Base-by-base conservation (phyloP, 2,113 vertebrate genomes). In the Vulpes vulpes region DNA sequence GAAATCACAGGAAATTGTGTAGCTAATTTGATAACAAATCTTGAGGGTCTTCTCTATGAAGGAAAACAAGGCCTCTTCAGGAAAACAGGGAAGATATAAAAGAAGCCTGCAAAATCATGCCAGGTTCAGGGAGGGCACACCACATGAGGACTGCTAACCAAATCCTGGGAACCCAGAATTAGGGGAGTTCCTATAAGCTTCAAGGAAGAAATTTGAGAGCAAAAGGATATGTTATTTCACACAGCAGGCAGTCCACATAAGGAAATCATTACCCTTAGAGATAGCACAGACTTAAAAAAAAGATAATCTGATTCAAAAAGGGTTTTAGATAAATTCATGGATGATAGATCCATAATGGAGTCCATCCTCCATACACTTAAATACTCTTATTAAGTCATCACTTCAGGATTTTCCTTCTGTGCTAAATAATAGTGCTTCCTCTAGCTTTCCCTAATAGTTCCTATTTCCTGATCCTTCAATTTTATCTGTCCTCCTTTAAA, bases 301-400 rank as follows among this genome's bases (percentile, higher is more conserved):
- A 92, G 86, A 96, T 96, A 97, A 98, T 95, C 92, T 94, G 69
- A 65, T 87, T 92, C 74, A 89, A 90, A 96, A 96, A 89, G 27
- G 49, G 55, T 84, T 92, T 96, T 92, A 92, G 94, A 97, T 97
- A 97, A 97, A 97, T 96, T 97, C 60, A 80, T 89, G 90, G 92
- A 84, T 96, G 92, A 89, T 91, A 97, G 90, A 91, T 38, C 69
- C 64, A 80, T 92, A 96, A 97, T 95, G 78, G 81, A 94, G 89
- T 95, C 94, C 51, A 30, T 82, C 71, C 79, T 94, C 65, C 67
- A 57, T 49, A 78, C 14, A 92, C 93, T 96, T 96, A 96, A 97
- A 96, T 57, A 89, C 89, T 76, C 89, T 96, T 94, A 98, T 97
- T 97, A 97, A 97, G 89, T 90, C 67, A 93, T 97, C 96, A 95